These are phyloP conservation scores for Bombyx mori DNA, from an alignment of 1,140 invertebrate genomes.

Conservation along the genomic window DNA sequence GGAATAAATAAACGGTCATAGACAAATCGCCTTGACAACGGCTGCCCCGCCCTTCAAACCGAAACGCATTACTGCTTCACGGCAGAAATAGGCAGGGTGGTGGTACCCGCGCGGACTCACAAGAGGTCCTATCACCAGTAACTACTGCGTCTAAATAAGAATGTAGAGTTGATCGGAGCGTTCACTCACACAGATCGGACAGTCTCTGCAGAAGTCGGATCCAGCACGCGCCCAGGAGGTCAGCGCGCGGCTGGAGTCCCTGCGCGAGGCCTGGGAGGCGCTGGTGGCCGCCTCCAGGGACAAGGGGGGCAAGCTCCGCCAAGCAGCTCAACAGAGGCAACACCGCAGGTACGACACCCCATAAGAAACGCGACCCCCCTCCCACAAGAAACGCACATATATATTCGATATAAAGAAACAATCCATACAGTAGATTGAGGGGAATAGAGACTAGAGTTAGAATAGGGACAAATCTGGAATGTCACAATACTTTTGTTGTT, in stretches of 20 bases:
- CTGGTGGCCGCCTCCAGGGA: conserved; percentile 76
- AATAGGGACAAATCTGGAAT: too few species aligned
- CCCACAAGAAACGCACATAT: too few species aligned
- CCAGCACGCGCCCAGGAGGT: conserved; percentile 39
- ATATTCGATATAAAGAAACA: too few species aligned
- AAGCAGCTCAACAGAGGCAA: conserved; percentile 85
- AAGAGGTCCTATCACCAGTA: neutral
- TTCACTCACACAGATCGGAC: conserved; percentile 36
- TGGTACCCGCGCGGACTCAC: too few species aligned
- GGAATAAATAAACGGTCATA: neutral
- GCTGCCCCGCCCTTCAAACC: too few species aligned
- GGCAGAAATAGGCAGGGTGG: too few species aligned
- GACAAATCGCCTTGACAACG: neutral
- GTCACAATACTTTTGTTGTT: too few species aligned
- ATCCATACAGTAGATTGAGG: too few species aligned
- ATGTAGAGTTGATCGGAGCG: neutral
- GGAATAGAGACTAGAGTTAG: too few species aligned
- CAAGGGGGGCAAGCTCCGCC: conserved; percentile 83
- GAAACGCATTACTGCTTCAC: too few species aligned
- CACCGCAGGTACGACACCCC: conserved; percentile 65
- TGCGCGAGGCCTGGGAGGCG: conserved; percentile 42
- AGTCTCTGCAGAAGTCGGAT: conserved; percentile 60
- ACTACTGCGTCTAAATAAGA: neutral
- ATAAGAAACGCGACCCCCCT: neutral
- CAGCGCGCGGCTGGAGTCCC: conserved; percentile 22